Evolutionary conservation across 2,113 vertebrate genomes (phyloP).

Genomic region (Microcebus lehilahytsara): DNA sequence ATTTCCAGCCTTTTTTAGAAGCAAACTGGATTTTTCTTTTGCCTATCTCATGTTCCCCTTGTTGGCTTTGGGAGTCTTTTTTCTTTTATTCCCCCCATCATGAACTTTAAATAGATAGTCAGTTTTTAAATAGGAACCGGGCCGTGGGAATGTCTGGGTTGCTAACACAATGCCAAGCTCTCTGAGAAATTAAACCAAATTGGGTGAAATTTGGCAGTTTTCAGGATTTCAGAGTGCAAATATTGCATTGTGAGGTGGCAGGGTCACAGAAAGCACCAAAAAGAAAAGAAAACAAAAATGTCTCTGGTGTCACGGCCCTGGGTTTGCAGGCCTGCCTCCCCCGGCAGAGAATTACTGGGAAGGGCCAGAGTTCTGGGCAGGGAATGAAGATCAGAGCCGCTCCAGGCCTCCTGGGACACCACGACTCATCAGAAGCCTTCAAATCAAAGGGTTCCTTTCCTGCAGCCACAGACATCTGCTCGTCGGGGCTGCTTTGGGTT

Average conservation of each 20-base stretch:
- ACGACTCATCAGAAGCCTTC: neutral
- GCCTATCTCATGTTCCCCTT: neutral
- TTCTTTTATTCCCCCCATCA: constrained; percentile 15
- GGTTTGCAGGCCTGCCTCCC: neutral
- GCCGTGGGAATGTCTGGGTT: constrained; percentile 83
- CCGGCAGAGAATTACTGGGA: too few relatives aligned
- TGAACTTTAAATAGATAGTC: constrained; percentile 83
- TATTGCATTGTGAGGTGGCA: neutral
- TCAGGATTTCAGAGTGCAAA: neutral
- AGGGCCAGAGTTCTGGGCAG: neutral
- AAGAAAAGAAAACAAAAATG: neutral
- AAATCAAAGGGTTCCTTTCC: neutral
- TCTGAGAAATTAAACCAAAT: constrained; percentile 16
- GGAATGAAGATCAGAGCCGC: fast-evolving
- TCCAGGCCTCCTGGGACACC: fast-evolving
- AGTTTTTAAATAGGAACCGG: constrained; percentile 80
- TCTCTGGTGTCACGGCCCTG: too few relatives aligned
- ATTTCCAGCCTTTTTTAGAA: constrained; percentile 71
- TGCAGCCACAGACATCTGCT: neutral
- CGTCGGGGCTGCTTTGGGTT: neutral
- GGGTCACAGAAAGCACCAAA: neutral
- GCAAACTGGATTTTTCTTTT: constrained; percentile 46
- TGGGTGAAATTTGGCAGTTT: constrained; percentile 30
- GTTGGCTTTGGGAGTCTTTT: constrained; percentile 62
- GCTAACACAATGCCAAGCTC: constrained; percentile 61